Base-by-base conservation (phyloP, 2,113 vertebrate genomes). In the Nyctibius bracteatus region DNA sequence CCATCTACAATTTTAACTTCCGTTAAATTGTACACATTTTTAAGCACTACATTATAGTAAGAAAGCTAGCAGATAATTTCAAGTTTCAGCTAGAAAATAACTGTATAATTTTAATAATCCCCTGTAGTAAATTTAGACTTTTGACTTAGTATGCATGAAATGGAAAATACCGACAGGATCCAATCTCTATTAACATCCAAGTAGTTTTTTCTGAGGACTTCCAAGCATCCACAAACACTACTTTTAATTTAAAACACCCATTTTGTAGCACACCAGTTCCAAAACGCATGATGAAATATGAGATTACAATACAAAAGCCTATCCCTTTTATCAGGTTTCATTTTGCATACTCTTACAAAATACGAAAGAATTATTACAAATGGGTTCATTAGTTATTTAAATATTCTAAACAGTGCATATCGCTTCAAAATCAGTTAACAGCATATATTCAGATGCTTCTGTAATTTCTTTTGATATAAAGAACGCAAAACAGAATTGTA, bases 111-210 rank as follows among this genome's bases (percentile, higher is more conserved):
- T 88, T 91, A 94, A 87, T 91, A 91, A 87, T 52, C 66, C 68
- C 57, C 81, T 61, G 28, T 33, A 87, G 86, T 89, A 67, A 67
- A 81, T 75, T 95, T 93, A 93, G 80, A 73, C 43, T 89, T 95
- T 57, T 59, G 21, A 96, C 67, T 93, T 82, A 49, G 27, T 35
- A 70, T 43, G 75, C 79, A 78, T 80, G 35, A 86, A 93, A 70
- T 39, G 19, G 44, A 93, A 92, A 91, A 94, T 47, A 88, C 35
- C 70, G 89, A 75, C 61, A 85, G 73, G 63, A 80, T 54, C 25
- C 18, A 61, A 73, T 80, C 96, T 91, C 74, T 88, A 22, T 90
- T 89, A 85, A 79, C n/a, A 80, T 82, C 47, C 66, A 91, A 86
- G 46, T 16, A 57, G 2, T 41, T 92, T 91, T 87, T 92, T 49